A percentile compares a stretch with the other conserved stretches of the same genome.
phyloP scores from a whole-genome alignment of 1,140 invertebrate species.

The Mactra quadrangularis region DNA sequence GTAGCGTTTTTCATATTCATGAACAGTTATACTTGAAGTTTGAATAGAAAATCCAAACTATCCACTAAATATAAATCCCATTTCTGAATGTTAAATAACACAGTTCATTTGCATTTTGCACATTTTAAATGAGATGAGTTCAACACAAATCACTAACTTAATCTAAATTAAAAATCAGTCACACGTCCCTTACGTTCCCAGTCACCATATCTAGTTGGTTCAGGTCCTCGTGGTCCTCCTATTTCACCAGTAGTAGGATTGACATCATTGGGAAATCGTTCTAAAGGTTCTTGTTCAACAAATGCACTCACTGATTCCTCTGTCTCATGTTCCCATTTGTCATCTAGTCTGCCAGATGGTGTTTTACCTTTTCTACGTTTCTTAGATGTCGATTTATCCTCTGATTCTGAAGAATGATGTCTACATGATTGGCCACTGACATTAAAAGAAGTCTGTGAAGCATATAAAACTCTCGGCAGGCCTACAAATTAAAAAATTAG shows the following conservation, averaged over 20 bases:
- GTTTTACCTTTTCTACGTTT: conserved; percentile 75
- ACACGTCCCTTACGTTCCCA: conserved; percentile 99
- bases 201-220: conserved; percentile 99
- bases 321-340: conserved; percentile 79
- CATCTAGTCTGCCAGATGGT: conserved; percentile 87
- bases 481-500: no score
- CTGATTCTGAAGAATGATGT: conserved; percentile 62
- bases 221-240: conserved; percentile 97
- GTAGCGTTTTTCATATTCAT: no score
- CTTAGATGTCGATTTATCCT: conserved; percentile 63
- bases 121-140: no score
- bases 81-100: no score
- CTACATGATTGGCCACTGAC: neutral
- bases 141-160: no score
- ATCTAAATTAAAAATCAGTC: conserved; percentile 95
- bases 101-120: no score
- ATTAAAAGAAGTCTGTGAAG: no score
- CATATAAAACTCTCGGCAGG: no score
- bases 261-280: conserved; percentile 92
- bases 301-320: conserved; percentile 87
- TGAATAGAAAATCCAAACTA: no score
- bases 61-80: no score
- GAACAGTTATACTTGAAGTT: neutral
- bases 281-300: conserved; percentile 93
- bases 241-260: conserved; percentile 98